Conservation (phyloP, 2,797 vertebrate genomes). For the Rhinichthys osculus region DNA sequence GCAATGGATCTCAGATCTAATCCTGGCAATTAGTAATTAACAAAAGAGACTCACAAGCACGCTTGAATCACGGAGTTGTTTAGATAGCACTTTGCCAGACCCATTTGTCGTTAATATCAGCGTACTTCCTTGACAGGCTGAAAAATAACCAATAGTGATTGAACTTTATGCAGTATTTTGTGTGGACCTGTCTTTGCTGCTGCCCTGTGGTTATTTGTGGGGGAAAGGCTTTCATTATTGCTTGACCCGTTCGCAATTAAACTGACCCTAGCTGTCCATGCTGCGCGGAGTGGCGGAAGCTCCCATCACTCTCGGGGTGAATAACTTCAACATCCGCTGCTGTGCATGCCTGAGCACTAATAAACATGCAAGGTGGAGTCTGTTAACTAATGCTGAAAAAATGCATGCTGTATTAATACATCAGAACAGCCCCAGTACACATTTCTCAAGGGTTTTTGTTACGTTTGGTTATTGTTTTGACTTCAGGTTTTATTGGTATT, state of each 20-base stretch:
- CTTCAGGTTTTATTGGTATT: background rate
- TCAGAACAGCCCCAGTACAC: background rate
- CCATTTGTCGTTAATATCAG: constrained; percentile 43
- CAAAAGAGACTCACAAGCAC: constrained; percentile 33
- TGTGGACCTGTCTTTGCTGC: constrained; percentile 12
- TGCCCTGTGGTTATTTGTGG: constrained; percentile 20
- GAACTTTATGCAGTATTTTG: constrained; percentile 28
- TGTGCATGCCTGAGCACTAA: constrained; percentile 34
- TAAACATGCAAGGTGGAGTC: constrained; percentile 17
- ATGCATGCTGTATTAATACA: background rate
- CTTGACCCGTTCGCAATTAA: constrained; percentile 48
- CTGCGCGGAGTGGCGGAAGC: background rate
- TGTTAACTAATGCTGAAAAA: constrained; percentile 9
- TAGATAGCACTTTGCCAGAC: constrained; percentile 37
- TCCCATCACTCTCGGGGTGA: constrained; percentile 23
- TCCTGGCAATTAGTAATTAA: constrained; percentile 52
- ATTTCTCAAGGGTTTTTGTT: background rate
- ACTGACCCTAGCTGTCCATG: constrained; percentile 29
- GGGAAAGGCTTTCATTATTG: constrained; percentile 50
- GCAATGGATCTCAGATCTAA: constrained; percentile 47
- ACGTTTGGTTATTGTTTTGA: background rate
- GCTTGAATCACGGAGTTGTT: constrained; percentile 22
- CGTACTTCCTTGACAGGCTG: background rate
- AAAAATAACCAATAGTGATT: constrained; percentile 36
- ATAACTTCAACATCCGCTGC: constrained; percentile 15